Conservation (phyloP, 2,113 vertebrate species). For the Psittacus erithacus region DNA sequence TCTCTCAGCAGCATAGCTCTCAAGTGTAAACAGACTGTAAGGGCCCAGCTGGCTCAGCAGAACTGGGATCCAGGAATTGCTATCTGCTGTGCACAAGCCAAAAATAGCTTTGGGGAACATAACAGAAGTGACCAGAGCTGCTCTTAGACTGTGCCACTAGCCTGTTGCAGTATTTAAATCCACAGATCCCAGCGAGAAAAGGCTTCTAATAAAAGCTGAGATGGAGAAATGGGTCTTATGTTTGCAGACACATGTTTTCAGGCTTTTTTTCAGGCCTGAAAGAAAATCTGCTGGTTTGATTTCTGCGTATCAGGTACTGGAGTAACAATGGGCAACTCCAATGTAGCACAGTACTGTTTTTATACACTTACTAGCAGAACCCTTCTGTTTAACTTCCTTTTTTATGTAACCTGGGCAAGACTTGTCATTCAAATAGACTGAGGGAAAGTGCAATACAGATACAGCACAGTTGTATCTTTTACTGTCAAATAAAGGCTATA, state of each 20-base stretch:
- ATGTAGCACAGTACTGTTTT: background rate
- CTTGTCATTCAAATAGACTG: conserved; percentile 4
- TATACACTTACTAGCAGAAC: background rate
- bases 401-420: background rate
- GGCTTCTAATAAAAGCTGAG: background rate
- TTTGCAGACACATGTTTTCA: background rate
- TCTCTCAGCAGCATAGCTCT: conserved; percentile 40
- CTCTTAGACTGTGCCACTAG: background rate
- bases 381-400: background rate
- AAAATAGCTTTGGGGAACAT: conserved; percentile 4
- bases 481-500: background rate
- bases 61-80: conserved; percentile 30
- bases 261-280: background rate
- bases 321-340: background rate
- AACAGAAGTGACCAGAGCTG: conserved; percentile 2
- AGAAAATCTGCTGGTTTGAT: background rate
- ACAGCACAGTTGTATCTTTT: background rate
- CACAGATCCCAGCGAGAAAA: background rate
- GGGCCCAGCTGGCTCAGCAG: conserved; percentile 53
- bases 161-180: background rate
- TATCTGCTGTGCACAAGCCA: conserved; percentile 17
- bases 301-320: background rate
- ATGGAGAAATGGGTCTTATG: background rate
- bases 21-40: conserved; percentile 28
- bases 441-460: conserved; percentile 17